Percentiles rank a stretch among this genome's conserved stretches.
These are phyloP conservation scores for Beris chalybata DNA, from an alignment of 2,888 invertebrate species.

Conservation along the genomic window DNA sequence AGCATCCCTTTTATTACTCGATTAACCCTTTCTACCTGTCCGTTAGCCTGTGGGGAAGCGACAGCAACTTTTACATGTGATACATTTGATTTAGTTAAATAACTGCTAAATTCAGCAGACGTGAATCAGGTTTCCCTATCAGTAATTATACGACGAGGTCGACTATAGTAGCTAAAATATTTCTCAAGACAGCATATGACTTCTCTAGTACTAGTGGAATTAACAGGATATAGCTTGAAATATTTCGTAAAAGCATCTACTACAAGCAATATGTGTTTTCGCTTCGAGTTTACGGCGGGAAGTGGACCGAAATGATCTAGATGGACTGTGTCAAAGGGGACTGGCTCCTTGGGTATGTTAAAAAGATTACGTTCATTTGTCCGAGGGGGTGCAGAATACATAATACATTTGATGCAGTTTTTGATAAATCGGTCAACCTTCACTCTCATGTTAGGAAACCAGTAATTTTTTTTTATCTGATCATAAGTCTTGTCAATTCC, in stretches of 20 bases:
- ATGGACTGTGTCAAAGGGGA: no score
- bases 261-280: slow-evolving; percentile 17
- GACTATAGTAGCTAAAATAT: slow-evolving; percentile 18
- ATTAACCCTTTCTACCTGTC: slow-evolving; percentile 41
- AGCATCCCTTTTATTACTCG: slow-evolving; percentile 31
- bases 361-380: slow-evolving; percentile 41
- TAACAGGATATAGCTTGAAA: slow-evolving; percentile 15
- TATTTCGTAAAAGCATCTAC: slow-evolving; percentile 31
- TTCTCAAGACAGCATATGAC: slow-evolving; percentile 4
- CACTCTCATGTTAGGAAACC: slow-evolving; percentile 45
- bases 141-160: slow-evolving; percentile 6
- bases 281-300: slow-evolving; percentile 5
- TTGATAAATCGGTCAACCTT: slow-evolving; percentile 37
- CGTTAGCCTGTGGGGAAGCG: slow-evolving; percentile 45
- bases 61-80: slow-evolving; percentile 43
- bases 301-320: no score
- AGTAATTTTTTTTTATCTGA: slow-evolving; percentile 43
- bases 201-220: slow-evolving; percentile 38
- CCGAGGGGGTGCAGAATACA: slow-evolving; percentile 26
- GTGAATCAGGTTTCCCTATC: slow-evolving; percentile 30
- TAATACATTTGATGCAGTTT: slow-evolving; percentile 35
- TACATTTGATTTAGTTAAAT: slow-evolving; percentile 38
- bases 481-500: slow-evolving; percentile 45
- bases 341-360: slow-evolving; percentile 41
- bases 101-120: slow-evolving; percentile 34